Base-by-base conservation (phyloP, 2,113 vertebrate genomes). In the Ardeotis arabs region DNA sequence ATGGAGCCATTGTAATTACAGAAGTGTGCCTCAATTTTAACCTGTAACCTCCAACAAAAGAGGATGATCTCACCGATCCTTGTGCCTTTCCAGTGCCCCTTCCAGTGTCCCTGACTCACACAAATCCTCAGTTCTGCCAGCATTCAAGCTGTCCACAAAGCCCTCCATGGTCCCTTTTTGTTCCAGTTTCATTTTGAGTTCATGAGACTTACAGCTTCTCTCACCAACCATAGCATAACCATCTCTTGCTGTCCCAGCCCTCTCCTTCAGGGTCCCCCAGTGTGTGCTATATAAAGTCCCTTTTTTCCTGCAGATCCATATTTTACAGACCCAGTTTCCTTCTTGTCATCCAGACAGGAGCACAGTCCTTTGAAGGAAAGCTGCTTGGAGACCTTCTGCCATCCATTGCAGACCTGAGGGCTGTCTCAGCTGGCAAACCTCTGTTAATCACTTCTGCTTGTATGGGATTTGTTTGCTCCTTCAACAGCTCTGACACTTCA, bases 161-260 rank as follows among this genome's bases (percentile, higher is more conserved):
- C 2, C 4, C 5, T 6, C 7, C 33, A 12, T 0, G 1, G 5
- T 37, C 12, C 10, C 4, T 49, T 88, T 89, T 9, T 3, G 16
- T 70, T 52, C 18, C 39, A 70, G 20, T 22, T 60, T 84, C 50
- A 56, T 76, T 92, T 66, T 31, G 52, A 22, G 14, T 45, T 62
- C 17, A 7, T 19, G 16, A 86, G 33, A 33, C 47, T 86, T 33
- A 15, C 0, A 3, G 9, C 21, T 58, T 67, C 28, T 31, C 33
- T 73, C 28, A 22, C 24, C 35, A 72, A 18, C 22, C 0, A 2
- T 31, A 62, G 22, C 0, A 0, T 21, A 82, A 72, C 47, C 58
- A 28, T 41, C 18, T 6, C 33, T 35, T 1, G 1, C 8, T 35
- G 21, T 10, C 28, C 22, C 41, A 77, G 23, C 12, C 22, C 14